These are phyloP conservation scores for Phalacrocorax pelagicus DNA, from an alignment of 2,113 vertebrate genomes.

Conservation along the genomic window DNA sequence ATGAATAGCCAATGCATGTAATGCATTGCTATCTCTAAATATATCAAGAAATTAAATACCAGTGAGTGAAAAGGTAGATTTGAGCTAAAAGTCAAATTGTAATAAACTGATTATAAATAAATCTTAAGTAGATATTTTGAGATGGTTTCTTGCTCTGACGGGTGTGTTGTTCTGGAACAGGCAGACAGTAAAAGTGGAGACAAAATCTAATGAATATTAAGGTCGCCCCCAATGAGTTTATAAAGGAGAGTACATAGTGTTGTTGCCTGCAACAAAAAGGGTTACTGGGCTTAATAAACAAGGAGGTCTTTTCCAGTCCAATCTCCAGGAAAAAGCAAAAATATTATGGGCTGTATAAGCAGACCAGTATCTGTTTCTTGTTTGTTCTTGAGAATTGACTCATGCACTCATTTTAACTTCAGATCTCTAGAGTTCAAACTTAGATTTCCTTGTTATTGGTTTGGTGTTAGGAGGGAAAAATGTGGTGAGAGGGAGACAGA, in stretches of 20 bases:
- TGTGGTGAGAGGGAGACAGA: background rate
- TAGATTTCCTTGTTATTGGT: background rate
- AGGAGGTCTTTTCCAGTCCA: background rate
- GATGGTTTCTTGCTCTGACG: background rate
- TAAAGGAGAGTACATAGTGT: background rate
- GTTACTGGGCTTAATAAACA: background rate
- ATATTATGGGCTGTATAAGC: background rate
- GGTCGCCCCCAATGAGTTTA: background rate
- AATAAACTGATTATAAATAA: background rate
- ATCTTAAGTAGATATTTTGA: background rate
- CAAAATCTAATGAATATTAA: background rate
- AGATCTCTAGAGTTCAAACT: background rate
- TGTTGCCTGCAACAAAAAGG: background rate
- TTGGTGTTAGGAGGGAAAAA: background rate
- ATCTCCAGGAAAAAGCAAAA: background rate
- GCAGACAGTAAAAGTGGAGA: background rate
- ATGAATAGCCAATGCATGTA: background rate
- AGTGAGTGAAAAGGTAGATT: background rate
- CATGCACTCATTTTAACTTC: background rate
- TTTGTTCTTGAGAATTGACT: background rate
- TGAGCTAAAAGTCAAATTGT: background rate
- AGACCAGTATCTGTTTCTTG: background rate
- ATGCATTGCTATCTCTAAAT: background rate
- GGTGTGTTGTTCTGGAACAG: background rate
- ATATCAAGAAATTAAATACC: background rate